Percentiles rank a stretch among this genome's conserved stretches.
phyloP scores from a whole-genome alignment of 2,797 vertebrate species.

The Hapalemur alaotrensis region DNA sequence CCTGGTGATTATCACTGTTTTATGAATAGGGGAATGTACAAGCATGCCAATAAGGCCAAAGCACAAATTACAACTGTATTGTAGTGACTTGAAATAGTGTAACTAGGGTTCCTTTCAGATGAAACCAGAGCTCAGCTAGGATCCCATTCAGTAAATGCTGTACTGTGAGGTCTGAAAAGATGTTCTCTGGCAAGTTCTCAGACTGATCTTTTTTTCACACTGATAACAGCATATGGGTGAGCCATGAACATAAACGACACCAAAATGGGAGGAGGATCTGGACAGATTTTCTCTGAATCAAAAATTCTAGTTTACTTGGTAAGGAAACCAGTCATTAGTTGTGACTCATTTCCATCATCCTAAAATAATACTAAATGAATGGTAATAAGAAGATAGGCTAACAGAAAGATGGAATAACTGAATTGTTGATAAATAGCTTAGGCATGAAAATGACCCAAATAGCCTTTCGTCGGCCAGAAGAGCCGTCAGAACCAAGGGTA shows the following conservation, averaged over 20 bases:
- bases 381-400: not conserved
- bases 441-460: not conserved
- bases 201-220: not conserved
- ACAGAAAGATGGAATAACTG: not conserved
- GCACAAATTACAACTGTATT: slow-evolving; percentile 63
- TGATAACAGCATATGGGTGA: not conserved
- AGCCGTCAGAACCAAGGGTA: not conserved
- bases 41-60: slow-evolving; percentile 51
- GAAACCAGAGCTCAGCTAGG: slow-evolving; percentile 41
- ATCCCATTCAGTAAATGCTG: slow-evolving; percentile 31
- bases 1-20: slow-evolving; percentile 69
- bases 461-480: not conserved
- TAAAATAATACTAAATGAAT: not conserved
- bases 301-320: not conserved
- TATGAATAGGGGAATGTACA: slow-evolving; percentile 69
- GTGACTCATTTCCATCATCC: not conserved
- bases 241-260: not conserved
- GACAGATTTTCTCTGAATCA: not conserved
- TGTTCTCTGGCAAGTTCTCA: not conserved
- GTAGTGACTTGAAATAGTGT: slow-evolving; percentile 24
- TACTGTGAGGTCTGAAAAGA: slow-evolving; percentile 24
- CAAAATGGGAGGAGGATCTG: not conserved
- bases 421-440: not conserved
- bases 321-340: not conserved
- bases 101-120: not conserved